Evolutionary conservation across 2,113 vertebrate genomes (phyloP), one percentile per base, ranked within the genome.

Genomic region (Acanthisitta chloris): DNA sequence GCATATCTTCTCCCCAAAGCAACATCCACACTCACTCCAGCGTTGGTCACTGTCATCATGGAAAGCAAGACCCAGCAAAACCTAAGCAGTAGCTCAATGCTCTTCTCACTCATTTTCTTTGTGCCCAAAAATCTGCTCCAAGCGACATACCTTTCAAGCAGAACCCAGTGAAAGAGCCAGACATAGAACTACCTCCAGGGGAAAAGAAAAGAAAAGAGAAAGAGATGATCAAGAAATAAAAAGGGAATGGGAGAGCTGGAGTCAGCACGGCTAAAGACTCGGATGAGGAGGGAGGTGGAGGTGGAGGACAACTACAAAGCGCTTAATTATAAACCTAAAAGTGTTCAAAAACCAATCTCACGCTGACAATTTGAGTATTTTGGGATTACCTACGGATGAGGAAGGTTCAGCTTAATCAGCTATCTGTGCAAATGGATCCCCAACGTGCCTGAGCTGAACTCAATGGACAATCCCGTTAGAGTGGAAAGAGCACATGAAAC

Each of bases 301-400:
- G 43, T 36, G 58, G 65, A 74, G 71, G 85, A 52, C 49, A 73
- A 80, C 94, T 93, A 96, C 89, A 96, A 93, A 97, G 90, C 13
- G 0, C 67, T 94, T 95, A 73, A 97, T 94, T 93, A 97, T 76
- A 90, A 94, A 92, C 74, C 80, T 82, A 6, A 89, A 95, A 96
- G 89, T 33, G 74, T 91, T 82, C 82, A 0, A 96, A 97, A 97
- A 82, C 87, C 88, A 92, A 92, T 94, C 81, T 97, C 88, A 83
- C 5, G 36, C 43, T 91, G 66, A 71, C 81, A 49, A 96, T 94
- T 97, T 93, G 77, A 45, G 4, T 90, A 95, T 84, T 92, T 90
- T 94, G 88, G 95, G 95, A 97, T 96, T 95, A 97, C 91, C 92
- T 96, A 95, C 6, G 9, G 91, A 96, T 96, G 88, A 97, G 84